Evolutionary conservation across 2,113 vertebrate genomes (phyloP).

Genomic region (Ellobius talpinus): DNA sequence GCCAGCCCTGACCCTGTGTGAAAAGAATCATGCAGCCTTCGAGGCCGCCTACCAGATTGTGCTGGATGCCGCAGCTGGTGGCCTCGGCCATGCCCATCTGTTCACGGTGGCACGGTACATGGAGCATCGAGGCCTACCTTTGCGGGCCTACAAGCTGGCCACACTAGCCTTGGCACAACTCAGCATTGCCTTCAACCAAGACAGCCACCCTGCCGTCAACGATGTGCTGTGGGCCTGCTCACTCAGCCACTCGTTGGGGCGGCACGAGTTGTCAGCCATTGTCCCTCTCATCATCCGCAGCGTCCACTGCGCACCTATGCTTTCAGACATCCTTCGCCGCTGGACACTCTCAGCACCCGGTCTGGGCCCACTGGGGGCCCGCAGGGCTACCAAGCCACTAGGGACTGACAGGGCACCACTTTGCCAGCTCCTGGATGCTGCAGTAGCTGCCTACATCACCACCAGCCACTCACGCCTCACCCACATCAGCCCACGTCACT

Average conservation of each 20-base stretch:
- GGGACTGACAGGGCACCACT: slow-evolving; percentile 83
- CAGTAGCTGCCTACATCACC: slow-evolving; percentile 84
- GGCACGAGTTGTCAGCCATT: slow-evolving; percentile 83
- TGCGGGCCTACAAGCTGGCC: slow-evolving; percentile 86
- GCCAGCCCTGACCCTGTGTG: slow-evolving; percentile 86
- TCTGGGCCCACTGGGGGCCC: slow-evolving; percentile 76
- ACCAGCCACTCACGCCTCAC: slow-evolving; percentile 87
- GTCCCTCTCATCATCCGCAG: slow-evolving; percentile 86
- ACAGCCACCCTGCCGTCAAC: slow-evolving; percentile 86
- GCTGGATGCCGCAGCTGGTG: slow-evolving; percentile 81
- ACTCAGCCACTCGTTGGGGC: slow-evolving; percentile 86
- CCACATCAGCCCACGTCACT: slow-evolving; percentile 87
- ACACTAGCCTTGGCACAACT: slow-evolving; percentile 85
- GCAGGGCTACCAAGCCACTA: slow-evolving; percentile 78
- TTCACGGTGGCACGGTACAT: slow-evolving; percentile 87
- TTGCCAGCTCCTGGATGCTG: slow-evolving; percentile 84
- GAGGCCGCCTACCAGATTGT: slow-evolving; percentile 87
- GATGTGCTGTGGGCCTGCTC: slow-evolving; percentile 88
- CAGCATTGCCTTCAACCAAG: slow-evolving; percentile 86
- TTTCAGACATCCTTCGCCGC: slow-evolving; percentile 85
- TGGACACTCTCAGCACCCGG: slow-evolving; percentile 83
- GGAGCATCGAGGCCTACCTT: slow-evolving; percentile 84
- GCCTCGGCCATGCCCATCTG: slow-evolving; percentile 85
- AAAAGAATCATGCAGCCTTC: slow-evolving; percentile 86
- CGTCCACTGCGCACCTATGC: slow-evolving; percentile 86